These are phyloP conservation scores for Sepiola atlantica DNA, from an alignment of 2,888 invertebrate species.

Conservation along the genomic window DNA sequence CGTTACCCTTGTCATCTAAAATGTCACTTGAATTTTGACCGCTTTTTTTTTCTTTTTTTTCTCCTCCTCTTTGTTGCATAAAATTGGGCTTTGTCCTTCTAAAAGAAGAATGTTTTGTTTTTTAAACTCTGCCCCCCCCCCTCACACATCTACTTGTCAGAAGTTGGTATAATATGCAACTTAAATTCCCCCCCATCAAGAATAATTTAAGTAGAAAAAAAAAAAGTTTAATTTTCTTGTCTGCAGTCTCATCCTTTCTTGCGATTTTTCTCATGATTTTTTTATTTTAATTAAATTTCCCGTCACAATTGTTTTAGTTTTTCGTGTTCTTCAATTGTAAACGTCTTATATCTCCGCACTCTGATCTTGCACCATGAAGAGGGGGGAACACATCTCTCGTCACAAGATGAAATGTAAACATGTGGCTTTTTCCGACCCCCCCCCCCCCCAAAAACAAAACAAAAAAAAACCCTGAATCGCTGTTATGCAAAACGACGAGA, in stretches of 20 bases:
- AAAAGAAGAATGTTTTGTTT: not conserved
- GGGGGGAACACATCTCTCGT: too few relatives aligned
- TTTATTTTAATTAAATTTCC: not conserved
- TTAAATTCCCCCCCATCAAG: not conserved
- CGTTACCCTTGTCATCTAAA: not conserved
- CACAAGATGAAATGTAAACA: too few relatives aligned
- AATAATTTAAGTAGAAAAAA: conserved; percentile 1
- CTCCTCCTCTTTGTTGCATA: not conserved
- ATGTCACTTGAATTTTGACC: not conserved
- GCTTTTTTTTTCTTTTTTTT: not conserved
- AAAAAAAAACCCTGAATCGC: too few relatives aligned
- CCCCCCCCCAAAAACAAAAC: too few relatives aligned
- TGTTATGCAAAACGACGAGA: too few relatives aligned
- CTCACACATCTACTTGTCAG: not conserved
- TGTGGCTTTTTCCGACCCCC: too few relatives aligned
- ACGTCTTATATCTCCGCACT: not conserved
- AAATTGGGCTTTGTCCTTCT: not conserved
- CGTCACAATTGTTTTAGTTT: not conserved
- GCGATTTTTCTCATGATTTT: too few relatives aligned
- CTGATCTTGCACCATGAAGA: too few relatives aligned
- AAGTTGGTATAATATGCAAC: not conserved
- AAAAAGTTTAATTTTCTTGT: conserved; percentile 18
- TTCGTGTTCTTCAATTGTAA: not conserved
- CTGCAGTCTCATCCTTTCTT: too few relatives aligned
- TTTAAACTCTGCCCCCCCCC: not conserved